Conservation (phyloP, 2,888 invertebrate species). For the Rambutsinella grinnellia region DNA sequence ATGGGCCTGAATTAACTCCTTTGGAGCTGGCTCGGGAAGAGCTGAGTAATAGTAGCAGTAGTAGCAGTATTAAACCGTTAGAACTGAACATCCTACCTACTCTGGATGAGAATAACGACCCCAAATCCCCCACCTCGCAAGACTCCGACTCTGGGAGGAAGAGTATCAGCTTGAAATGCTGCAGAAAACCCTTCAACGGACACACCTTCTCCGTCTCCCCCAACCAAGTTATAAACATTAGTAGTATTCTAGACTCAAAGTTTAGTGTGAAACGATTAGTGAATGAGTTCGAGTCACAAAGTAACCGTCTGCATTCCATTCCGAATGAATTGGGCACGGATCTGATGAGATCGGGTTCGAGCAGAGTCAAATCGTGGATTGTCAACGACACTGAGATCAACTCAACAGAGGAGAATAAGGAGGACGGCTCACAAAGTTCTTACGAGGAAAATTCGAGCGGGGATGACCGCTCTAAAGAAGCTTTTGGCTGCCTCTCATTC, state of each 20-base stretch:
- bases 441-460: slow-evolving; percentile 49
- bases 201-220: slow-evolving; percentile 91
- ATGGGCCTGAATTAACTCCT: slow-evolving; percentile 1
- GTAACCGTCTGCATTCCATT: slow-evolving; percentile 59
- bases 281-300: slow-evolving; percentile 64
- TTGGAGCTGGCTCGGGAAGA: background rate
- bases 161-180: slow-evolving; percentile 73
- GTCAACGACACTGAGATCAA: slow-evolving; percentile 19
- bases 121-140: slow-evolving; percentile 67
- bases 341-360: slow-evolving; percentile 13
- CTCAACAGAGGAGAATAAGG: slow-evolving; percentile 14
- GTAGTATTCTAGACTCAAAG: slow-evolving; percentile 63
- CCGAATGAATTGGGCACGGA: slow-evolving; percentile 28
- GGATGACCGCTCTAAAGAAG: slow-evolving; percentile 47
- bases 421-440: slow-evolving; percentile 33
- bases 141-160: slow-evolving; percentile 54
- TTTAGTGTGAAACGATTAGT: slow-evolving; percentile 65
- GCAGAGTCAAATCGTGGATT: slow-evolving; percentile 34
- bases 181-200: slow-evolving; percentile 88
- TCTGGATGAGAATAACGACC: slow-evolving; percentile 63
- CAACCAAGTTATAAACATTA: slow-evolving; percentile 86
- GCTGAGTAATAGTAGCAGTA: background rate
- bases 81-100: slow-evolving; percentile 43
- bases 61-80: background rate
- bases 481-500: slow-evolving; percentile 43